These are phyloP conservation scores for Catagonus wagneri DNA, from an alignment of 2,113 vertebrate genomes.

Conservation along the genomic window DNA sequence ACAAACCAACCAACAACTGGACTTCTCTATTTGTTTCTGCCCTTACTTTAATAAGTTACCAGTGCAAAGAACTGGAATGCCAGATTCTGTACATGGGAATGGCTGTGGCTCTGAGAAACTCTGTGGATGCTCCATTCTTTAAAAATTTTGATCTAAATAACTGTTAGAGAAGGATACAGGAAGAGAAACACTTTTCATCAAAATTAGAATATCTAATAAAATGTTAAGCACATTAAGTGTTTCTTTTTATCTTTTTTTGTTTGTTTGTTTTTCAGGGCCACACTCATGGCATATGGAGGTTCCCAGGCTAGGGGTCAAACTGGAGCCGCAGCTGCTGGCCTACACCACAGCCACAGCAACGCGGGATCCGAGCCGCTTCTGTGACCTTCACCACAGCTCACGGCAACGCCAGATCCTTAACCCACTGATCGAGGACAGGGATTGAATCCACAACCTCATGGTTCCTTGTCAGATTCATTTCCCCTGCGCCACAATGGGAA, in stretches of 20 bases:
- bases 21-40: not conserved
- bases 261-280: too few species aligned
- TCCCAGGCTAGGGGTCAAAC: too few species aligned
- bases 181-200: constrained; percentile 1
- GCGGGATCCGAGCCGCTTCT: too few species aligned
- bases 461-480: too few species aligned
- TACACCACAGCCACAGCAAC: too few species aligned
- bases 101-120: not conserved
- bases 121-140: not conserved
- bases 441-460: too few species aligned
- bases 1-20: not conserved
- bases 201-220: constrained; percentile 11
- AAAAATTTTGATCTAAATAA: not conserved
- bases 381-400: too few species aligned
- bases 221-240: not conserved
- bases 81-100: not conserved
- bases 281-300: too few species aligned
- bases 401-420: too few species aligned
- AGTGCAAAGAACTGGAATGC: not conserved
- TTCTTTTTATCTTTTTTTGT: not conserved
- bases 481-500: too few species aligned
- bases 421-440: too few species aligned
- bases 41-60: not conserved
- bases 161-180: not conserved
- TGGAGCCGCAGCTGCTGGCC: too few species aligned